Evolutionary conservation across 2,888 invertebrate genomes (phyloP).

Genomic region (Lycia hirtaria): DNA sequence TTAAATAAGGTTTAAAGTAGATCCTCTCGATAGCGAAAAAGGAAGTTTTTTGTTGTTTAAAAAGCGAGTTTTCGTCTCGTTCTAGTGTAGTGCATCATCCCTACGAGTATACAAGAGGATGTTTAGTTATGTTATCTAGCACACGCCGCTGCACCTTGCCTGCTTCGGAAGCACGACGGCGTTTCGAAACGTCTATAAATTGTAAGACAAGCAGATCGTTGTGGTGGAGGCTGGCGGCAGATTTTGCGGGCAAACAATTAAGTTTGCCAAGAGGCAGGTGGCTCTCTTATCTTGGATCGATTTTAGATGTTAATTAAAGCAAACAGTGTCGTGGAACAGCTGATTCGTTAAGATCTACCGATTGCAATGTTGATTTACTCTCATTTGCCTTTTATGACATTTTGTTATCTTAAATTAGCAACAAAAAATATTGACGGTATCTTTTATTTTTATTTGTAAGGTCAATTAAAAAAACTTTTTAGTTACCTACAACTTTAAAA

Average conservation of each 20-base stretch:
- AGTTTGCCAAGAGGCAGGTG: slow-evolving; percentile 76
- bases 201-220: slow-evolving; percentile 71
- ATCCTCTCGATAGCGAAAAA: slow-evolving; percentile 26
- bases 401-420: slow-evolving; percentile 29
- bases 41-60: slow-evolving; percentile 72
- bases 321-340: slow-evolving; percentile 55
- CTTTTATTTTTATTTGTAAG: neutral
- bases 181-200: slow-evolving; percentile 68
- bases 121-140: slow-evolving; percentile 81
- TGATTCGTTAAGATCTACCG: slow-evolving; percentile 52
- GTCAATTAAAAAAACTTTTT: too few species aligned
- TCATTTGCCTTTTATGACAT: slow-evolving; percentile 25
- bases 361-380: slow-evolving; percentile 51
- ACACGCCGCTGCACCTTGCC: slow-evolving; percentile 81
- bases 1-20: slow-evolving; percentile 38
- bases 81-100: slow-evolving; percentile 68
- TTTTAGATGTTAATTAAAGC: slow-evolving; percentile 71
- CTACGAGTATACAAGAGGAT: slow-evolving; percentile 76
- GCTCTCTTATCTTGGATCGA: slow-evolving; percentile 71
- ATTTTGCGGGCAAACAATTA: slow-evolving; percentile 69
- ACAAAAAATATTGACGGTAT: slow-evolving; percentile 17
- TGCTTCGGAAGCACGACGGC: slow-evolving; percentile 58
- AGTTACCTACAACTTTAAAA: too few species aligned
- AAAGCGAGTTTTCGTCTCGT: slow-evolving; percentile 65
- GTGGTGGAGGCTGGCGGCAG: slow-evolving; percentile 51